Conservation (phyloP, 2,113 vertebrate species). For the Dromaius novaehollandiae region DNA sequence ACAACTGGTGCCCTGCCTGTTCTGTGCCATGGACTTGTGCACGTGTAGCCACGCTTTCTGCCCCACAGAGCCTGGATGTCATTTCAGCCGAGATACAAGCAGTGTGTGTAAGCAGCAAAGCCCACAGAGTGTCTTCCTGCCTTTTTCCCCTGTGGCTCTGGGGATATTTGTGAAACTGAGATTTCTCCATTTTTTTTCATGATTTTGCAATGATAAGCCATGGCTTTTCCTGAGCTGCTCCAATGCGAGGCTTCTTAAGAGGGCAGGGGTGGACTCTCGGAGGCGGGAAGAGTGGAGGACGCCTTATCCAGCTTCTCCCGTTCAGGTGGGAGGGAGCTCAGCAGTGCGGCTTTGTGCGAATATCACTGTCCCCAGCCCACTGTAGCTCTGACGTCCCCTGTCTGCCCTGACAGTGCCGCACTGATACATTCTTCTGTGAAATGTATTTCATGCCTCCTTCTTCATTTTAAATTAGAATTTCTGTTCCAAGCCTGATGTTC, state of each 20-base stretch:
- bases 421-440: constrained; percentile 19
- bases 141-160: not conserved
- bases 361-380: not conserved
- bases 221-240: not conserved
- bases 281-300: not conserved
- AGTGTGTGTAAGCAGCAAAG: not conserved
- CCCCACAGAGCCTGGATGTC: not conserved
- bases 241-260: not conserved
- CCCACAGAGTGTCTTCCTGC: not conserved
- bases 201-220: not conserved
- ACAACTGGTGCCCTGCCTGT: not conserved
- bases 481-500: constrained; percentile 18
- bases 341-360: not conserved
- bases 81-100: not conserved
- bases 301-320: not conserved
- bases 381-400: not conserved
- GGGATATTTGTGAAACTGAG: not conserved
- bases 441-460: constrained; percentile 50
- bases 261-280: not conserved
- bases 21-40: not conserved
- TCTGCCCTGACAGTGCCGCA: not conserved
- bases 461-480: constrained; percentile 56
- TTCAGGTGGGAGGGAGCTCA: not conserved
- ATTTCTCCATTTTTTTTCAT: not conserved
- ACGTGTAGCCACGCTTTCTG: not conserved